A percentile compares a stretch with the other conserved stretches of the same genome.
Evolutionary conservation across 2,113 vertebrate species (phyloP).

Genomic region (Bos taurus): ARS-UCD2.0 NC_037333.1:49027001-49027500

Average conservation of each 20-base stretch:
- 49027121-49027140: not conserved
- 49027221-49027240: not conserved
- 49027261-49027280: not conserved
- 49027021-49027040: not conserved
- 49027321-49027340: not conserved
- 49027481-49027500: not conserved
- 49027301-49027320: not conserved
- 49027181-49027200: not conserved
- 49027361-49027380: not conserved
- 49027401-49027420: not conserved
- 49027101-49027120: not conserved
- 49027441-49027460: fast-evolving
- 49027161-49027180: not conserved
- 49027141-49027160: not conserved
- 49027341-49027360: not conserved
- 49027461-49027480: not conserved
- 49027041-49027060: not conserved
- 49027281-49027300: not conserved
- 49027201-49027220: not conserved
- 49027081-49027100: not conserved
- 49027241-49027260: not conserved
- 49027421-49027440: not conserved
- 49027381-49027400: not conserved
- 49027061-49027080: not conserved
- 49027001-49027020: not conserved